A percentile compares a stretch with the other conserved stretches of the same genome.
These are phyloP conservation scores for Phallusia fumigata DNA, from an alignment of 23 tunicate species.

Conservation along the genomic window DNA sequence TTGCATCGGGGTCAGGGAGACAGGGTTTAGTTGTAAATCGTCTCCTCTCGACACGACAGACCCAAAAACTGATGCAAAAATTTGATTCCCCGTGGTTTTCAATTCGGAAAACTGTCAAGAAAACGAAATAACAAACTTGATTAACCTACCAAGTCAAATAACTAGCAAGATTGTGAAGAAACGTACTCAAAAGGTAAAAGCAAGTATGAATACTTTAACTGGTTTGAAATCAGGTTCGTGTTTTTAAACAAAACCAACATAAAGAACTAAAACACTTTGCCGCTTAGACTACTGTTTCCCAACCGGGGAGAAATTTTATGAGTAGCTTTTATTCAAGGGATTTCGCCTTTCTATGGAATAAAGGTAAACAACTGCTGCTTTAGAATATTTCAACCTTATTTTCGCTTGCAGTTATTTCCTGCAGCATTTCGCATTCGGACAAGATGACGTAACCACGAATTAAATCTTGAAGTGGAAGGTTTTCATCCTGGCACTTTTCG, in stretches of 20 bases:
- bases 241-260: too few relatives aligned
- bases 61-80: neutral
- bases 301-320: too few relatives aligned
- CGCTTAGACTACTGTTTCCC: too few relatives aligned
- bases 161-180: too few relatives aligned
- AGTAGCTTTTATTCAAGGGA: too few relatives aligned
- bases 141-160: too few relatives aligned
- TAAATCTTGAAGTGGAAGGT: neutral
- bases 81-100: neutral
- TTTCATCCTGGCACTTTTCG: neutral
- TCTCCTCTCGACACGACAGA: neutral
- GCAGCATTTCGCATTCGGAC: neutral
- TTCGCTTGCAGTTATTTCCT: neutral
- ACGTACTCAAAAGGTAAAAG: too few relatives aligned
- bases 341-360: too few relatives aligned
- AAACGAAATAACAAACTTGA: neutral
- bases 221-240: too few relatives aligned
- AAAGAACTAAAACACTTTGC: too few relatives aligned
- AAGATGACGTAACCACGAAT: neutral
- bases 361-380: too few relatives aligned
- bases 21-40: neutral
- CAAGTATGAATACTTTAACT: too few relatives aligned
- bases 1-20: neutral
- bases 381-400: neutral
- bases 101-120: neutral